A percentile compares a stretch with the other conserved stretches of the same genome.
These are phyloP conservation scores for Sternarchorhynchus goeldii DNA, from an alignment of 2,797 vertebrate species.

Conservation along the genomic window DNA sequence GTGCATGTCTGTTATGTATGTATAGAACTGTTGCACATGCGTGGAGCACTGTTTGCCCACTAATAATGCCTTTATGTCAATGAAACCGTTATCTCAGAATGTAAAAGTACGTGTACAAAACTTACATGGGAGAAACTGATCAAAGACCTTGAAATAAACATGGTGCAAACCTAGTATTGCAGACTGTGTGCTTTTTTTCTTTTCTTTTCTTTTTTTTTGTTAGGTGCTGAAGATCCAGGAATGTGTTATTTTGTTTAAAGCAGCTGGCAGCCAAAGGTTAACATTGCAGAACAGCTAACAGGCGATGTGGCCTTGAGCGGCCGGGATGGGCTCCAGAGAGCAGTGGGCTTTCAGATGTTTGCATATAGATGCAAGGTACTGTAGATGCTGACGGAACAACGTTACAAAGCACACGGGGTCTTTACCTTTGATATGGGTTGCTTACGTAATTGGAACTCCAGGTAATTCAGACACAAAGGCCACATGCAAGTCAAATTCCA, in stretches of 20 bases:
- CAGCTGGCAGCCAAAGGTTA: slow-evolving; percentile 33
- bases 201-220: neutral
- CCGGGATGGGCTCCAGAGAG: neutral
- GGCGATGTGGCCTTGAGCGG: slow-evolving; percentile 5
- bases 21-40: slow-evolving; percentile 8
- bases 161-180: neutral
- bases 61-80: slow-evolving; percentile 5
- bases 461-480: neutral
- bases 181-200: slow-evolving; percentile 6
- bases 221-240: slow-evolving; percentile 1
- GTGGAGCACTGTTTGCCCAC: neutral
- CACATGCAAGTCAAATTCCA: slow-evolving; percentile 19
- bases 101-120: slow-evolving; percentile 10
- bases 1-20: slow-evolving; percentile 19
- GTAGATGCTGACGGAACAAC: no score
- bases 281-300: neutral
- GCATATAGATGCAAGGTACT: neutral
- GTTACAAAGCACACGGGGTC: neutral
- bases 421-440: neutral
- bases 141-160: slow-evolving; percentile 45
- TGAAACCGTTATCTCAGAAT: slow-evolving; percentile 3
- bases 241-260: slow-evolving; percentile 12
- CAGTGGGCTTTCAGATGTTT: neutral
- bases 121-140: neutral
- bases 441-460: neutral